Evolutionary conservation across 2,888 invertebrate genomes (phyloP), one percentile per base, ranked within the genome.

Genomic region (Kryphioiulus occultus): DNA sequence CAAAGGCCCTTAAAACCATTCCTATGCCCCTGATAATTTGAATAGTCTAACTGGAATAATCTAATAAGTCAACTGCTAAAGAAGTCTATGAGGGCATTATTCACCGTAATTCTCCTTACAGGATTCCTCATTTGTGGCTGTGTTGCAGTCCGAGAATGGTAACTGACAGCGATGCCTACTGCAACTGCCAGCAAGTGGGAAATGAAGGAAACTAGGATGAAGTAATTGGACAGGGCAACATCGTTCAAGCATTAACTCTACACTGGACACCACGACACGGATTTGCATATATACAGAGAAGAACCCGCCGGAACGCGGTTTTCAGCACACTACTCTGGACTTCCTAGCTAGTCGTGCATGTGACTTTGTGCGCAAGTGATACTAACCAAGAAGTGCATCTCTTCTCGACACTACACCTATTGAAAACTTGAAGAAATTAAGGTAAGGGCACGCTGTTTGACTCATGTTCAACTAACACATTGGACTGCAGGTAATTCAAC

Each of bases 281-380:
- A 59, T 59, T 59, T 59, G 59, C 59, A 59, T 59, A 59, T 59
- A n/a, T 59, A 59, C 59, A 59, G 59, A 59, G 12, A 59, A 59
- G 59, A 59, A 59, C 59, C 15, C 59, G n/a, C 9, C 59, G n/a
- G 59, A 59, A 59, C n/a, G 59, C 59, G n/a, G 59, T 9, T 59
- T 59, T 22, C n/a, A 17, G 2, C 17, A 17, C 12, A 15, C 47
- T 47, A 47, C 10, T 47, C 47, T 47, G 59, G 15, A 59, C n/a
- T 59, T 59, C 5, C 22, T 59, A 59, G 9, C 59, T 59, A 59
- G 17, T 9, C 47, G 17, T 42, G 42, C 10, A 17, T 47, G 59
- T 9, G 59, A 59, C 59, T n/a, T 47, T 47, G 47, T 17, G 47
- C 59, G 47, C 19, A 59, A n/a, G n/a, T 59, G n/a, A 15, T n/a